These are phyloP conservation scores for Myoxocephalus aenaeus DNA, from an alignment of 2,797 vertebrate species.

Conservation along the genomic window DNA sequence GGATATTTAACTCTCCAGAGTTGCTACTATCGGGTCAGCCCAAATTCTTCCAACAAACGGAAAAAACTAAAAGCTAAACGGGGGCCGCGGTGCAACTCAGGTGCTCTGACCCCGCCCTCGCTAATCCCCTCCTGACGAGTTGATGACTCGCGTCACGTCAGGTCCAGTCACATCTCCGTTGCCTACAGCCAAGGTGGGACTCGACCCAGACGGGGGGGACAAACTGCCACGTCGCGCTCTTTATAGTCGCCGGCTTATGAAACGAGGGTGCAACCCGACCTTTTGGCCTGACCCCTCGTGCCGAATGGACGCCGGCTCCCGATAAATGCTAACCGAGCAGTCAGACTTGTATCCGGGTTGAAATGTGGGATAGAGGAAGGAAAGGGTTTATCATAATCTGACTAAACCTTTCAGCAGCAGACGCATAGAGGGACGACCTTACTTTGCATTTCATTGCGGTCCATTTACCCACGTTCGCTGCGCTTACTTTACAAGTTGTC, in stretches of 20 bases:
- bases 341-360: constrained; percentile 13
- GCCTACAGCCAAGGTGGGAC: constrained; percentile 65
- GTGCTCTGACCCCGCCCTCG: constrained; percentile 56
- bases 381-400: constrained; percentile 17
- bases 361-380: constrained; percentile 7
- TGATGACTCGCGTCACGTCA: constrained; percentile 41
- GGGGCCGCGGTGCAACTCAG: constrained; percentile 5
- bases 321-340: constrained; percentile 3
- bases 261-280: constrained; percentile 35
- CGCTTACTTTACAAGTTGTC: constrained; percentile 61
- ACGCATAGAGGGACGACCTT: constrained; percentile 23
- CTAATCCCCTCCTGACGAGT: constrained; percentile 62
- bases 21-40: neutral
- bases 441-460: constrained; percentile 36
- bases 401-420: constrained; percentile 40
- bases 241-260: constrained; percentile 2
- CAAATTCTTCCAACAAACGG: neutral
- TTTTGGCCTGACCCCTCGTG: neutral
- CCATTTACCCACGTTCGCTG: constrained; percentile 33
- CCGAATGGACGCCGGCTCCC: constrained; percentile 7
- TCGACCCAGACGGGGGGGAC: constrained; percentile 12
- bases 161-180: constrained; percentile 36
- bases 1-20: constrained; percentile 39
- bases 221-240: constrained; percentile 3
- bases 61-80: neutral